Evolutionary conservation across 2,797 vertebrate species (phyloP).

Genomic region (Pteronotus mesoamericanus): DNA sequence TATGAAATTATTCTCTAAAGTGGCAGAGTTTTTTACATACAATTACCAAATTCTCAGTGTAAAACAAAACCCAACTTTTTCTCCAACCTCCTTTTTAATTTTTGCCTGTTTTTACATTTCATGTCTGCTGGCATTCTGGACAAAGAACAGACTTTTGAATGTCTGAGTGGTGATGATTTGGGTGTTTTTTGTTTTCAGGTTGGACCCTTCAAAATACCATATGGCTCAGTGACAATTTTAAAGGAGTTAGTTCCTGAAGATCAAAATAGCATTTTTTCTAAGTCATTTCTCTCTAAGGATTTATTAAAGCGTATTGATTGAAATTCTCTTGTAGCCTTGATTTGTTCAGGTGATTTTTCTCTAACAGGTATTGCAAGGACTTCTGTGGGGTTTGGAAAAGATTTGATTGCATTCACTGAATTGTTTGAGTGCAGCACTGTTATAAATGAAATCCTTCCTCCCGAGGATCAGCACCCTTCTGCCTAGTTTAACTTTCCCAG

Average conservation of each 20-base stretch:
- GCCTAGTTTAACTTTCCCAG: background rate
- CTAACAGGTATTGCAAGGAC: background rate
- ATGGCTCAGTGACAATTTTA: background rate
- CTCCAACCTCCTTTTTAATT: background rate
- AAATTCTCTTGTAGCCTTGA: background rate
- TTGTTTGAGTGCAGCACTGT: background rate
- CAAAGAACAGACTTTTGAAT: background rate
- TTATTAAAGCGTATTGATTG: background rate
- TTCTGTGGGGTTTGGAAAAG: conserved; percentile 1
- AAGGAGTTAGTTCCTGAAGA: background rate
- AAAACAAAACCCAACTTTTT: conserved; percentile 23
- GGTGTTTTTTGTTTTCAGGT: background rate
- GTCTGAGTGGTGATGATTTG: background rate
- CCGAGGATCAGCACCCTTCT: background rate
- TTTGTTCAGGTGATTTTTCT: conserved; percentile 17
- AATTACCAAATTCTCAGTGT: background rate
- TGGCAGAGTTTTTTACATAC: background rate
- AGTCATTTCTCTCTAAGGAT: background rate
- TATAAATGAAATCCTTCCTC: background rate
- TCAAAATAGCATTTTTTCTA: background rate
- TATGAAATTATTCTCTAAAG: background rate
- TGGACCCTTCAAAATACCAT: background rate
- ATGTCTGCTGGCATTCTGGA: background rate
- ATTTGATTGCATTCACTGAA: background rate
- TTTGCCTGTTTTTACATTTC: background rate